Evolutionary conservation across 2,797 vertebrate species (phyloP).

Genomic region (Halcyon chelicuti): DNA sequence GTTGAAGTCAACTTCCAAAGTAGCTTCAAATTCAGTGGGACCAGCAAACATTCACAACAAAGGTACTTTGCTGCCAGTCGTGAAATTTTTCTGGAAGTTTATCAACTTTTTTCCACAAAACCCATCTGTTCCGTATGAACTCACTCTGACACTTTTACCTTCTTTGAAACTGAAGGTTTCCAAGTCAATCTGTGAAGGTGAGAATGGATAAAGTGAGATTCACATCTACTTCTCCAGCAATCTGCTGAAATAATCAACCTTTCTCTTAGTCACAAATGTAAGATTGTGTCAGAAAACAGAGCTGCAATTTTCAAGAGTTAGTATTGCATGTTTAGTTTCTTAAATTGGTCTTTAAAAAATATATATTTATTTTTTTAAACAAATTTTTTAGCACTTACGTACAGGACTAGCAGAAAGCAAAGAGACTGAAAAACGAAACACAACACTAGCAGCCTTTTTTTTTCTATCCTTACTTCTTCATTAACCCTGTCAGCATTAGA

Average conservation of each 20-base stretch:
- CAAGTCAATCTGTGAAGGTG: neutral
- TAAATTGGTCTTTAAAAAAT: slow-evolving; percentile 3
- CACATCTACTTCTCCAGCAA: neutral
- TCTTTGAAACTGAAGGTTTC: slow-evolving; percentile 28
- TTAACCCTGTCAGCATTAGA: neutral
- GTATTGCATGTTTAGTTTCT: neutral
- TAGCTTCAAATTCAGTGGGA: neutral
- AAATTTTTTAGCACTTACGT: neutral
- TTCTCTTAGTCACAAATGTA: neutral
- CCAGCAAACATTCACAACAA: neutral
- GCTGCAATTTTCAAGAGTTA: neutral
- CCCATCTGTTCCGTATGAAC: slow-evolving; percentile 26
- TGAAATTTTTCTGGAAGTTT: neutral
- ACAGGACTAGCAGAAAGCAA: neutral
- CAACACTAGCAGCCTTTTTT: neutral
- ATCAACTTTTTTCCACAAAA: slow-evolving; percentile 21
- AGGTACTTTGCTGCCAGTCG: neutral
- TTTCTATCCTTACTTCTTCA: neutral
- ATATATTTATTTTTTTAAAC: neutral
- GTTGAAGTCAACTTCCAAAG: neutral
- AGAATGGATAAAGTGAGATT: neutral
- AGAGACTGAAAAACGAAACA: slow-evolving; percentile 16
- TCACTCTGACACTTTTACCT: slow-evolving; percentile 9
- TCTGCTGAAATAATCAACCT: neutral
- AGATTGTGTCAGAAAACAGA: neutral